Conservation (phyloP, 2,113 vertebrate species). For the Saccopteryx bilineata region DNA sequence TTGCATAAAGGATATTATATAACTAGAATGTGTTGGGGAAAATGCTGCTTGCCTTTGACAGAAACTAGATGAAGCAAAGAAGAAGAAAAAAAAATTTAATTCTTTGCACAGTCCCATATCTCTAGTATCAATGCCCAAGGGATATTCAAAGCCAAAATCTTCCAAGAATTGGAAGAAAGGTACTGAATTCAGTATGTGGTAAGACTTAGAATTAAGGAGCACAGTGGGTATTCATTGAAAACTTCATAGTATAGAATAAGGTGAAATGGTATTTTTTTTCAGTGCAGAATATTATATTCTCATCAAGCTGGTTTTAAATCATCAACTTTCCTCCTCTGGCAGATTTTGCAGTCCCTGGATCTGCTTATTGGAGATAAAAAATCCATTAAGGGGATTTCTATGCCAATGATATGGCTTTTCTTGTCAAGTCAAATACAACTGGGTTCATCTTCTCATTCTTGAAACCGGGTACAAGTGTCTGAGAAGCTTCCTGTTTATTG, state of each 20-base stretch:
- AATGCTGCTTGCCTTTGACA: background rate
- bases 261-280: conserved; percentile 39
- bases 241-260: background rate
- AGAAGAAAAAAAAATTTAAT: background rate
- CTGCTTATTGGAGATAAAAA: conserved; percentile 55
- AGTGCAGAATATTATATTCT: background rate
- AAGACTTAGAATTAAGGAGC: background rate
- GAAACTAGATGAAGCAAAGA: background rate
- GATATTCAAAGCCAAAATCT: background rate
- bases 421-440: background rate
- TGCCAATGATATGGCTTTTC: background rate
- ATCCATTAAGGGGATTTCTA: background rate
- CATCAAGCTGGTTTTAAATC: conserved; percentile 44
- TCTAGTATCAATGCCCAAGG: background rate
- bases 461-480: background rate
- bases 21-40: background rate
- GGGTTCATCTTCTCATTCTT: conserved; percentile 13
- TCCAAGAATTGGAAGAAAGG: background rate
- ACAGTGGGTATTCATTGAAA: background rate
- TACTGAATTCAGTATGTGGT: background rate
- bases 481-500: background rate
- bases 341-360: conserved; percentile 18
- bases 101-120: background rate
- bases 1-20: background rate
- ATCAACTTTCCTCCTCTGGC: conserved; percentile 1